These are phyloP conservation scores for Tetragnatha montana DNA, from an alignment of 2,888 invertebrate genomes.

Conservation along the genomic window DNA sequence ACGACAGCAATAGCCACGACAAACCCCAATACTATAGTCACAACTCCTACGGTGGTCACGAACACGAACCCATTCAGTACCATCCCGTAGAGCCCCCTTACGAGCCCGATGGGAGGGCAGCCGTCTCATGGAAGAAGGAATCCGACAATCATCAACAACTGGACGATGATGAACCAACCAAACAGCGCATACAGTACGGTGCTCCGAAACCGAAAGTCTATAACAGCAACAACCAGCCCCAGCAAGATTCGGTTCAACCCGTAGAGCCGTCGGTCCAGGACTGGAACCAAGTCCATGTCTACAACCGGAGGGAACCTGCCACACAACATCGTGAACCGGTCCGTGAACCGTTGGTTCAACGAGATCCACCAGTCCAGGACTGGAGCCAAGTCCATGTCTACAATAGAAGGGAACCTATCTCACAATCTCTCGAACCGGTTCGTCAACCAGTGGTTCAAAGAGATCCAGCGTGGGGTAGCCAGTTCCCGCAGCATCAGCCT, in stretches of 20 bases:
- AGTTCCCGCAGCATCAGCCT: not conserved
- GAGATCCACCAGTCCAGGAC: not conserved
- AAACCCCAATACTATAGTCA: slow-evolving; percentile 37
- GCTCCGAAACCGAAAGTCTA: no score
- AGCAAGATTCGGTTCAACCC: not conserved
- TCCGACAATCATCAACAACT: not conserved
- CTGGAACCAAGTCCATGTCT: not conserved
- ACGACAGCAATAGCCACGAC: slow-evolving; percentile 5
- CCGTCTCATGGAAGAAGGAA: no score
- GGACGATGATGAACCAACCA: not conserved
- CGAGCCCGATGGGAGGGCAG: not conserved
- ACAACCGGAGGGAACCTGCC: no score
- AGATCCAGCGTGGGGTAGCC: not conserved
- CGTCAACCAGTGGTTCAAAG: not conserved
- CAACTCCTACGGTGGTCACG: not conserved
- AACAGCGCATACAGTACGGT: not conserved
- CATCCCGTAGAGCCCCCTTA: not conserved
- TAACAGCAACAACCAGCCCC: not conserved
- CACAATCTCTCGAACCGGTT: not conserved
- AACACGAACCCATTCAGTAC: not conserved
- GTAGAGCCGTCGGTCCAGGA: not conserved
- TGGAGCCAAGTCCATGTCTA: not conserved
- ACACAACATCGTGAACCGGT: not conserved
- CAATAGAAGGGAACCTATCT: not conserved
- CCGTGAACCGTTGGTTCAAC: not conserved